phyloP scores from a whole-genome alignment of 1,140 invertebrate genomes.

The Aphidius ervi region DNA sequence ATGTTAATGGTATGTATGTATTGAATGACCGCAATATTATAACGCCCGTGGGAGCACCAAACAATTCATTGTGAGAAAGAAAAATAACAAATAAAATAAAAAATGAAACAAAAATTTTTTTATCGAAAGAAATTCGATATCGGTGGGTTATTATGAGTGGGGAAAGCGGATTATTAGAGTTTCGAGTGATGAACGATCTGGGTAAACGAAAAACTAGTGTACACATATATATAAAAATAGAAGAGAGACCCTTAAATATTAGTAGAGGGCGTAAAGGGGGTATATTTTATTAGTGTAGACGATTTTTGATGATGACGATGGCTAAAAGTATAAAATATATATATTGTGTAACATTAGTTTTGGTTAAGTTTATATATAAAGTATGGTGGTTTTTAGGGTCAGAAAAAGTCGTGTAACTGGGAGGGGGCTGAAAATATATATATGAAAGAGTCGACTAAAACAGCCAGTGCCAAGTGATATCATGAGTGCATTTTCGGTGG shows the following conservation, averaged over 20 bases:
- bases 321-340: background rate
- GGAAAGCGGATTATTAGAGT: conserved; percentile 16
- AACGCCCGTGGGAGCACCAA: conserved; percentile 3
- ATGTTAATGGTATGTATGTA: too few species aligned
- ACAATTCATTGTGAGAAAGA: background rate
- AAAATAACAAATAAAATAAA: background rate
- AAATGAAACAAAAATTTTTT: background rate
- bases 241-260: conserved; percentile 7
- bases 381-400: background rate
- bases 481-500: conserved; percentile 35
- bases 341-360: conserved; percentile 15
- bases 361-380: background rate
- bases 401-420: background rate
- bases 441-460: conserved; percentile 20
- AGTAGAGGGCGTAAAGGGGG: conserved; percentile 14
- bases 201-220: conserved; percentile 9
- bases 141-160: background rate
- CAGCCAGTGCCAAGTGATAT: conserved; percentile 43
- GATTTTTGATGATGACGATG: conserved; percentile 11
- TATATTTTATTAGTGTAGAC: conserved; percentile 24
- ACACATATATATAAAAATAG: background rate
- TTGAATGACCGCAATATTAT: too few species aligned
- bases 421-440: background rate
- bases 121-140: conserved; percentile 13
- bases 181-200: conserved; percentile 10